Evolutionary conservation across 2,113 vertebrate genomes (phyloP).

Genomic region (Paralichthys olivaceus): DNA sequence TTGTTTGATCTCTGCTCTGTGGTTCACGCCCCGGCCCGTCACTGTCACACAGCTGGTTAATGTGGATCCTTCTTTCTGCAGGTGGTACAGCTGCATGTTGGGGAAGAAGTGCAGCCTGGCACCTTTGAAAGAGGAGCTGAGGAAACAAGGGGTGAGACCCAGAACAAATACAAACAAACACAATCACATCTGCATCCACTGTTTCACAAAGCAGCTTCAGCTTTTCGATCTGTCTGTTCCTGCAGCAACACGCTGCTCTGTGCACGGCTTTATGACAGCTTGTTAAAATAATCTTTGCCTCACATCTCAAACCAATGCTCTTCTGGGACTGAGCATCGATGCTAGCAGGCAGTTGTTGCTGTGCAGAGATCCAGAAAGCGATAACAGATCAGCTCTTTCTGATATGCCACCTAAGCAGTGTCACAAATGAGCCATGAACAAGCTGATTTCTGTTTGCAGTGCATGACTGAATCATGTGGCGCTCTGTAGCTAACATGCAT

Average conservation of each 20-base stretch:
- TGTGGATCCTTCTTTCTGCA: constrained; percentile 73
- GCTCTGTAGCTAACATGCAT: constrained; percentile 52
- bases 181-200: not conserved
- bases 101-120: constrained; percentile 98
- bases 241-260: constrained; percentile 1
- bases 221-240: constrained; percentile 25
- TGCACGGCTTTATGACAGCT: not conserved
- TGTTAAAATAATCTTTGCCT: constrained; percentile 30
- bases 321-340: constrained; percentile 10
- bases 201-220: constrained; percentile 9
- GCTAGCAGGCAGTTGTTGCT: not conserved
- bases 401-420: constrained; percentile 35
- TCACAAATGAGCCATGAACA: constrained; percentile 45
- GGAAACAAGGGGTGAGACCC: constrained; percentile 91
- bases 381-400: constrained; percentile 23
- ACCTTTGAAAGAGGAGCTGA: constrained; percentile 96
- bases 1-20: constrained; percentile 59
- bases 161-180: constrained; percentile 11
- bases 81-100: constrained; percentile 99
- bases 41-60: constrained; percentile 22
- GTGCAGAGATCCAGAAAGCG: not conserved
- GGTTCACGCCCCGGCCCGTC: constrained; percentile 1
- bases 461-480: constrained; percentile 48
- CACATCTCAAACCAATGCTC: constrained; percentile 1
- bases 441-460: constrained; percentile 42